phyloP scores from a whole-genome alignment of 2,797 vertebrate species.

The Micrastur ruficollis region DNA sequence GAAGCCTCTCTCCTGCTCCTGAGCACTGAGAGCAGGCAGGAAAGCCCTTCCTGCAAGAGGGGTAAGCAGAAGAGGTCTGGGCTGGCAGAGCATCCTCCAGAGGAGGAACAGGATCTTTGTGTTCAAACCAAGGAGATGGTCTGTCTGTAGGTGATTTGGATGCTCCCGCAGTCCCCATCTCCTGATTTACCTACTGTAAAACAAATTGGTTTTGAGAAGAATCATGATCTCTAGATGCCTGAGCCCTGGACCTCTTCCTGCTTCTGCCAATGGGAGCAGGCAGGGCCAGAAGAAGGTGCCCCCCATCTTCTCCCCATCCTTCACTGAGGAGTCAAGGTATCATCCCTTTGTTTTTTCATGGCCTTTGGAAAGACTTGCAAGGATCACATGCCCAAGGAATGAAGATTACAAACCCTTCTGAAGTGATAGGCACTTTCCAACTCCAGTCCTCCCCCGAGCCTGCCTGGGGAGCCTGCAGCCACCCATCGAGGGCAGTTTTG shows the following conservation, averaged over 20 bases:
- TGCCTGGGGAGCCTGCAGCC: neutral
- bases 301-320: neutral
- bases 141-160: neutral
- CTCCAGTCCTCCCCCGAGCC: accelerated
- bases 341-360: neutral
- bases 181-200: neutral
- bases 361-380: neutral
- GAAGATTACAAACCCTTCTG: neutral
- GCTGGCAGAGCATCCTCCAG: neutral
- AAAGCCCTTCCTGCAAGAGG: neutral
- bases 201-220: neutral
- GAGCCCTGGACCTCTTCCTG: neutral
- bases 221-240: neutral
- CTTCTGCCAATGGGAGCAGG: neutral
- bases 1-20: neutral
- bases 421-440: neutral
- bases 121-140: neutral
- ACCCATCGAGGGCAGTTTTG: neutral
- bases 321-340: accelerated
- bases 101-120: accelerated
- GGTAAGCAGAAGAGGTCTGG: neutral
- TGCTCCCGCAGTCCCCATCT: neutral
- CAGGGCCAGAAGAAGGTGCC: neutral
- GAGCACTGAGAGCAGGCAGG: neutral
- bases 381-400: neutral